Evolutionary conservation across 1,140 invertebrate species (phyloP), one percentile per base, ranked within the genome.

Genomic region (Bombus difficillimus): DNA sequence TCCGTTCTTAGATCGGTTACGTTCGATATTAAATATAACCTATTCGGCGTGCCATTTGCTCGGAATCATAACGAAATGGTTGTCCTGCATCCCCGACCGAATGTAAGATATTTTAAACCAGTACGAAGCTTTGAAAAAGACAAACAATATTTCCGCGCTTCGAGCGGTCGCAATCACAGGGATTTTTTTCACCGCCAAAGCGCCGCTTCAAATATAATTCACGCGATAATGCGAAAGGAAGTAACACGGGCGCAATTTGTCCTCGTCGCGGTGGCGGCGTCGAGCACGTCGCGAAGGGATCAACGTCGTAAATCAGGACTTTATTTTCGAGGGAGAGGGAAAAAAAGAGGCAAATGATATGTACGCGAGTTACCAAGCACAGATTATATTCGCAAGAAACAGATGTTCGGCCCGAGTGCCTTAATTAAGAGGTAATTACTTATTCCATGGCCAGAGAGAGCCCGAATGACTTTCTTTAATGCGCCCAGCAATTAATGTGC

Each of bases 381-480:
- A 79, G 85, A 89, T 91, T 91, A 88, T 86, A 88, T 69, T 82
- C 72, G 39, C 83, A 64, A 64, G 90, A 89, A 91, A 92, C 91
- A 92, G 91, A 92, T 91, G 91, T 88, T 83, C 78, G 75, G 37
- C 34, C 66, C 81, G 91, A 85, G 89, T 84, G 85, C 83, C 90
- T 92, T 92, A 92, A 92, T 92, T 92, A 92, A 92, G 91, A 86
- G 89, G 85, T 89, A 88, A 92, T 92, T 89, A 92, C 90, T 92
- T 92, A 92, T 91, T 85, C 69, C 39, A 66, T n/a, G 41, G 69
- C 69, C n/a, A n/a, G 59, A 28, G 10, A 59, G 57, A 59, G 34
- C 64, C 25, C 3, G 32, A 37, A 77, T 68, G 39, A 87, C 68
- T 83, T 90, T 87, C 81, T 71, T 87, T 89, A 90, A 90, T 78